A percentile compares a stretch with the other conserved stretches of the same genome.
Evolutionary conservation across 2,113 vertebrate species (phyloP).

Genomic region (Geococcyx californianus): DNA sequence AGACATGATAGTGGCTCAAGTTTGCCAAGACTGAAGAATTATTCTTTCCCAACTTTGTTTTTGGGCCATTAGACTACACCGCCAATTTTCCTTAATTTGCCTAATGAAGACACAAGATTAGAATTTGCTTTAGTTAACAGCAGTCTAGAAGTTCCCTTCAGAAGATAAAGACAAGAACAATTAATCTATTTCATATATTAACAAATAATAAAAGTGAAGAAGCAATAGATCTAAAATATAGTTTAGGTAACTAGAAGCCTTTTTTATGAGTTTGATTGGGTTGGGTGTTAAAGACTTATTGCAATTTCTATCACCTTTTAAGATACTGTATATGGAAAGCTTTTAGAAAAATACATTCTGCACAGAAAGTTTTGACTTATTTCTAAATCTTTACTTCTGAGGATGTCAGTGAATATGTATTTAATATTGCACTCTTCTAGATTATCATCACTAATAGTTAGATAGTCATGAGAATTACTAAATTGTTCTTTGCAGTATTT

Average conservation of each 20-base stretch:
- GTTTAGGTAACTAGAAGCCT: not conserved
- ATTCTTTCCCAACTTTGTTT: not conserved
- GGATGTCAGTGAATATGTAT: not conserved
- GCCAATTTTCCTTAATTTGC: not conserved
- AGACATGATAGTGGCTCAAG: not conserved
- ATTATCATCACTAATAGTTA: not conserved
- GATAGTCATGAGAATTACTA: not conserved
- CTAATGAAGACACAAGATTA: not conserved
- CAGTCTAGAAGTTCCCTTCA: not conserved
- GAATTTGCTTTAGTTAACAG: not conserved
- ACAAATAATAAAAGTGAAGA: not conserved
- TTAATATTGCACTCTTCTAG: not conserved
- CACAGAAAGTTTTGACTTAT: not conserved
- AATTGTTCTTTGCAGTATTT: not conserved
- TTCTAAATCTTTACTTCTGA: not conserved
- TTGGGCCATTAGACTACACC: not conserved
- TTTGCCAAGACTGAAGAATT: not conserved
- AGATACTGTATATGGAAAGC: not conserved
- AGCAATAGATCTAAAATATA: not conserved
- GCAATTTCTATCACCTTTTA: not conserved
- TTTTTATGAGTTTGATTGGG: not conserved
- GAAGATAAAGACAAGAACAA: not conserved
- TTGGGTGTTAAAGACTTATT: not conserved
- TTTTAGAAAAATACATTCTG: conserved; percentile 4
- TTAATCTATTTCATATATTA: not conserved